These are phyloP conservation scores for Python bivittatus DNA, from an alignment of 2,113 vertebrate genomes.

Conservation along the genomic window DNA sequence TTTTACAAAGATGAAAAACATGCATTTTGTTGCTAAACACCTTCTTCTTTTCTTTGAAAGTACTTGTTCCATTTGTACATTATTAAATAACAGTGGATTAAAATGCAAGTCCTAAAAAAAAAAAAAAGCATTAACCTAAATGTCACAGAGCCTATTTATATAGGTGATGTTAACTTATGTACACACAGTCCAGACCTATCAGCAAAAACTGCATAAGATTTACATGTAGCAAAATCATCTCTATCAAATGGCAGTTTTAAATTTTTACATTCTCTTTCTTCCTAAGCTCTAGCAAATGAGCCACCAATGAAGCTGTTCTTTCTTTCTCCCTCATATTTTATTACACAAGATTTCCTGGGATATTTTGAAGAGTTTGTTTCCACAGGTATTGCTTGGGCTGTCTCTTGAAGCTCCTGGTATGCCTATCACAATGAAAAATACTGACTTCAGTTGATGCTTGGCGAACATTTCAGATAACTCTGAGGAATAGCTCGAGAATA, in stretches of 20 bases:
- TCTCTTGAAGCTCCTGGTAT: not conserved
- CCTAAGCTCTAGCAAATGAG: slow-evolving; percentile 65
- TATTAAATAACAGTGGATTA: slow-evolving; percentile 28
- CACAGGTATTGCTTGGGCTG: slow-evolving; percentile 1
- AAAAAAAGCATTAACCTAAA: slow-evolving; percentile 44
- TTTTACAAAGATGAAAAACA: not conserved
- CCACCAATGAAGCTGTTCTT: slow-evolving; percentile 60
- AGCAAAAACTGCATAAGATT: slow-evolving; percentile 56
- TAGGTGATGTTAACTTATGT: slow-evolving; percentile 33
- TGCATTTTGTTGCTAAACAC: not conserved
- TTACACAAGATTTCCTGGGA: slow-evolving; percentile 35
- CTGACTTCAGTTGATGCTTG: not conserved
- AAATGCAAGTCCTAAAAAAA: not conserved
- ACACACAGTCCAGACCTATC: slow-evolving; percentile 47
- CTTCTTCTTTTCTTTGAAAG: slow-evolving; percentile 20
- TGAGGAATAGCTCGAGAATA: not conserved
- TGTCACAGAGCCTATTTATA: slow-evolving; percentile 40
- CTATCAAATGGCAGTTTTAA: slow-evolving; percentile 67
- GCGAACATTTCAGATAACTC: not conserved
- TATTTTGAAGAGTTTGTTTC: slow-evolving; percentile 27
- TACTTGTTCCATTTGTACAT: not conserved
- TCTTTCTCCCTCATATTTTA: slow-evolving; percentile 35
- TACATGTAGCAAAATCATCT: slow-evolving; percentile 69
- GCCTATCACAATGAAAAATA: not conserved
- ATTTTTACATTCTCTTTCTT: slow-evolving; percentile 71